phyloP scores from a whole-genome alignment of 2,797 vertebrate genomes.

The Phataginus tricuspis region DNA sequence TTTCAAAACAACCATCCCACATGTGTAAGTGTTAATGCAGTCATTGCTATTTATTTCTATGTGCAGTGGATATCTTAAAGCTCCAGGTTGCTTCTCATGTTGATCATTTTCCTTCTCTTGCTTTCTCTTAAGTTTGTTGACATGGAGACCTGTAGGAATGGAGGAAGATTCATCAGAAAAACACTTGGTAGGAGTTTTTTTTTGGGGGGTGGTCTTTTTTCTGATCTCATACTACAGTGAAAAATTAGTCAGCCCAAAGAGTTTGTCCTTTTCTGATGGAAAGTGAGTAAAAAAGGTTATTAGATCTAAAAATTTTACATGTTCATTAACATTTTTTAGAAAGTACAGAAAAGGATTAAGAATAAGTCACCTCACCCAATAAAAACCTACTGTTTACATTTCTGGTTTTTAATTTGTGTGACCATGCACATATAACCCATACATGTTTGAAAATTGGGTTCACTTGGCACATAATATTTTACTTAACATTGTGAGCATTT shows the following conservation, averaged over 20 bases:
- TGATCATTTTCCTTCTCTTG: conserved; percentile 49
- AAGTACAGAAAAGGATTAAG: neutral
- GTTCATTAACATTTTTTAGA: neutral
- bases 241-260: neutral
- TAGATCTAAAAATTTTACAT: neutral
- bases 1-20: conserved; percentile 96
- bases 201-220: neutral
- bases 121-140: conserved; percentile 90
- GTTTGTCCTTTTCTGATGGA: neutral
- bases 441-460: neutral
- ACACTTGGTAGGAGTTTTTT: conserved; percentile 90
- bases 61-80: neutral
- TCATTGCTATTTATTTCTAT: neutral
- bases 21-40: conserved; percentile 89
- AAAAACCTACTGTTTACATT: neutral
- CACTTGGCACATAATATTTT: neutral
- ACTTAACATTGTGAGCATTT: neutral
- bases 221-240: neutral
- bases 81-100: neutral
- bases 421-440: neutral
- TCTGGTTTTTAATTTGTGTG: neutral
- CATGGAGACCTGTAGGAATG: conserved; percentile 94
- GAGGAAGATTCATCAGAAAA: conserved; percentile 95
- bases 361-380: neutral
- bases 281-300: neutral